Evolutionary conservation across 2,888 invertebrate genomes (phyloP).

Genomic region (Rhamphomyia laevipes): DNA sequence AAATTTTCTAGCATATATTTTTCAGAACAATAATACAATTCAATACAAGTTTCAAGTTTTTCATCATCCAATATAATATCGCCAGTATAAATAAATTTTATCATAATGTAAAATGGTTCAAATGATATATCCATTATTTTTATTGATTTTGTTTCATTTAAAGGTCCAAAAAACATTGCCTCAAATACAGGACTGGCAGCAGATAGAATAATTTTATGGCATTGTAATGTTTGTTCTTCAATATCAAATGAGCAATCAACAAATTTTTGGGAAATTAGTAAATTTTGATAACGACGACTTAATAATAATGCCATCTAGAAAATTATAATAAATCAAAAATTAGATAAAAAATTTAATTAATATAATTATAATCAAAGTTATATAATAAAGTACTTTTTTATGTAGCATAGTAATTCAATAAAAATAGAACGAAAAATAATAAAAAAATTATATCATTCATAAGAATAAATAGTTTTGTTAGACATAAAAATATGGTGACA

Average conservation of each 20-base stretch:
- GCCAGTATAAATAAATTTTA: conserved; percentile 33
- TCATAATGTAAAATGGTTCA: conserved; percentile 33
- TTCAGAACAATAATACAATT: conserved; percentile 34
- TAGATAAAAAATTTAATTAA: too few species aligned
- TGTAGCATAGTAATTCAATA: too few species aligned
- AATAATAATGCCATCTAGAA: conserved; percentile 18
- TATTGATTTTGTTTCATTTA: conserved; percentile 38
- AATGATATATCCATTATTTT: conserved; percentile 36
- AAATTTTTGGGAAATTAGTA: conserved; percentile 28
- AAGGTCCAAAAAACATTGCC: conserved; percentile 75
- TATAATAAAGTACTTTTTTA: too few species aligned
- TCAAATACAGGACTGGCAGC: conserved; percentile 83
- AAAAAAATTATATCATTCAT: too few species aligned
- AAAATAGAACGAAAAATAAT: too few species aligned
- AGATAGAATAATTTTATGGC: conserved; percentile 68
- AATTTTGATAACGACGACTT: conserved; percentile 25
- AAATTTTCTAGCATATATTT: conserved; percentile 33
- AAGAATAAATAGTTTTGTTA: too few species aligned
- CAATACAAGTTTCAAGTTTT: conserved; percentile 29
- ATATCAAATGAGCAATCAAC: conserved; percentile 33
- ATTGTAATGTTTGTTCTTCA: conserved; percentile 43
- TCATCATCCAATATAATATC: conserved; percentile 24
- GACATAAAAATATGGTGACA: too few species aligned
- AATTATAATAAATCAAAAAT: not conserved
- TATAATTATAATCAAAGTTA: too few species aligned